These are phyloP conservation scores for Lepidochitona cinerea DNA, from an alignment of 2,888 invertebrate species.

Conservation along the genomic window DNA sequence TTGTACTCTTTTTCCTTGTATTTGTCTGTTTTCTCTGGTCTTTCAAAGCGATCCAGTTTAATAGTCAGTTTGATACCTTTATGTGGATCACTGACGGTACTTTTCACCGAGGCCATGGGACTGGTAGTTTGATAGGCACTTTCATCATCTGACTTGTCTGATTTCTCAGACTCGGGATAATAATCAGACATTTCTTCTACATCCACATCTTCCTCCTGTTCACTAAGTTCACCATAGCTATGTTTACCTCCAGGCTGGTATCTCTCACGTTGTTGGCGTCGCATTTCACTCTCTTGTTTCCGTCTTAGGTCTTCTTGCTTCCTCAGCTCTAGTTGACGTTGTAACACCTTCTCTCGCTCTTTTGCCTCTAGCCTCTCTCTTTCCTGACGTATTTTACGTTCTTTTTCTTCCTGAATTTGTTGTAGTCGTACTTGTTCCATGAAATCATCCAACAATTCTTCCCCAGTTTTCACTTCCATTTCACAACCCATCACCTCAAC, in stretches of 20 bases:
- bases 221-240: not conserved
- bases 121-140: constrained; percentile 21
- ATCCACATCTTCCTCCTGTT: constrained; percentile 28
- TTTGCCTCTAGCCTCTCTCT: not conserved
- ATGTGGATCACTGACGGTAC: constrained; percentile 61
- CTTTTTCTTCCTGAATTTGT: constrained; percentile 47
- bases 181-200: constrained; percentile 22
- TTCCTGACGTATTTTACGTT: constrained; percentile 35
- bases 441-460: constrained; percentile 62
- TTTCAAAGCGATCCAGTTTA: not conserved
- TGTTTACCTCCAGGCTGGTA: not conserved
- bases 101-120: constrained; percentile 50
- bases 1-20: constrained; percentile 12
- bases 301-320: not conserved
- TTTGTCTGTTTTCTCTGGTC: constrained; percentile 6
- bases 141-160: constrained; percentile 30
- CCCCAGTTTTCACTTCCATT: constrained; percentile 53
- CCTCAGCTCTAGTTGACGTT: not conserved
- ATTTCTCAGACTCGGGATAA: constrained; percentile 23
- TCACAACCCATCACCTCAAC: constrained; percentile 54
- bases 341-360: not conserved
- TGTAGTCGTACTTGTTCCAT: constrained; percentile 52
- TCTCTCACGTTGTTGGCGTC: constrained; percentile 26
- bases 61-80: constrained; percentile 70
- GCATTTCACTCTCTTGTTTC: constrained; percentile 23